Evolutionary conservation across 2,888 invertebrate genomes (phyloP).

Genomic region (Scaptomyza parva): DNA sequence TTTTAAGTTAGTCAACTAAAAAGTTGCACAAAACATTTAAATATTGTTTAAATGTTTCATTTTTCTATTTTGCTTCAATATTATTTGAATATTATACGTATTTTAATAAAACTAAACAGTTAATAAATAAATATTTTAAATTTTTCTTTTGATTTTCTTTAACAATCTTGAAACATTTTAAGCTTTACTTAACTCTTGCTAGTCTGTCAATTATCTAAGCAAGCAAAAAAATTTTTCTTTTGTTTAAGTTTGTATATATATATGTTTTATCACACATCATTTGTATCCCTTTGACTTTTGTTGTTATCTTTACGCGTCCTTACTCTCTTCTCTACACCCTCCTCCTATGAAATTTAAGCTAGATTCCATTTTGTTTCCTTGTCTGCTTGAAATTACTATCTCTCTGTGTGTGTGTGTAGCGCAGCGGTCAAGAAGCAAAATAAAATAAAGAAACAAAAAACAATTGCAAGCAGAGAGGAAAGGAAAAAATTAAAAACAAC

Average conservation of each 20-base stretch:
- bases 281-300: constrained; percentile 19
- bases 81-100: no score
- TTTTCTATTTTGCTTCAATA: no score
- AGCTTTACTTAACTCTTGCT: background rate
- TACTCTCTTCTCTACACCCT: background rate
- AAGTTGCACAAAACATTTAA: no score
- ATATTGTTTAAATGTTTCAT: no score
- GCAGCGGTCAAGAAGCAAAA: constrained; percentile 22
- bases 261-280: constrained; percentile 5
- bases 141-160: background rate
- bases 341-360: constrained; percentile 3
- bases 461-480: constrained; percentile 39
- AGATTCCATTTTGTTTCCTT: constrained; percentile 30
- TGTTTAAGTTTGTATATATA: no score
- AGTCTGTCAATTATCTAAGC: background rate
- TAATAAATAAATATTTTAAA: no score
- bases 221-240: background rate
- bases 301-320: constrained; percentile 4
- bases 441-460: constrained; percentile 6
- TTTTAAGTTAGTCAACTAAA: no score
- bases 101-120: no score
- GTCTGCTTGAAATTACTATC: constrained; percentile 47
- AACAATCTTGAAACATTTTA: background rate
- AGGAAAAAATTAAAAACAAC: constrained; percentile 2
- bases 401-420: no score